Base-by-base conservation (phyloP, 2,797 vertebrate species). In the Hyperoplus immaculatus region DNA sequence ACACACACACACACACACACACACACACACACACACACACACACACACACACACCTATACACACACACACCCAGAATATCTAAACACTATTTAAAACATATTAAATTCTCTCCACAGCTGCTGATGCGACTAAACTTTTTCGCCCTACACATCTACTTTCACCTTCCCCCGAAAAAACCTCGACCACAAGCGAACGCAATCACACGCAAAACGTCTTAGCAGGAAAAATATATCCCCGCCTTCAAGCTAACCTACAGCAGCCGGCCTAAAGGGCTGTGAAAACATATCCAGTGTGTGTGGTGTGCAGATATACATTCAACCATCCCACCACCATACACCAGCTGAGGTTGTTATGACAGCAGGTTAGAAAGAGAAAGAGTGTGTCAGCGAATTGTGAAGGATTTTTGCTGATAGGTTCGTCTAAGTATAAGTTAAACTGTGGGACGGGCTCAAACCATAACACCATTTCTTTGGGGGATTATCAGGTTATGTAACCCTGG, bases 1-100 rank as follows among this genome's bases (percentile, higher is more conserved):
- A 78, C 0, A 16, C 43, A 46, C 16, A 67, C 3, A 55, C 41
- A 3, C 10, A 41, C 3, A 7, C 1, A 6, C 16, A 11, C n/a
- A 29, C 82, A 98, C 95, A 97, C 99, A 77, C 0, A 16, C 43
- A 45, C 16, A 69, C 3, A 53, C 41, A 5, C 10, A n/a, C 3
- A 13, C 1, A 6, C 16, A 21, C n/a, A 29, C 82, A 98, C 95
- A 97, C 99, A 78, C 0, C 16, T 42, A 46, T 15, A 29, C 29
- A 29, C 29, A 29, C 29, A 29, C 54, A 3, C 67, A 47, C 65
- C 11, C n/a, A 66, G 16, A 62, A 51, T 12, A 69, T 63, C n/a
- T 56, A 46, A 68, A 64, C 42, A 0, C 56, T 61, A 12, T 54
- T 77, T 83, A 29, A 29, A 29, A 29, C 56, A 10, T 0, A 7